phyloP scores from a whole-genome alignment of 2,888 invertebrate genomes.

The Noctua janthe region DNA sequence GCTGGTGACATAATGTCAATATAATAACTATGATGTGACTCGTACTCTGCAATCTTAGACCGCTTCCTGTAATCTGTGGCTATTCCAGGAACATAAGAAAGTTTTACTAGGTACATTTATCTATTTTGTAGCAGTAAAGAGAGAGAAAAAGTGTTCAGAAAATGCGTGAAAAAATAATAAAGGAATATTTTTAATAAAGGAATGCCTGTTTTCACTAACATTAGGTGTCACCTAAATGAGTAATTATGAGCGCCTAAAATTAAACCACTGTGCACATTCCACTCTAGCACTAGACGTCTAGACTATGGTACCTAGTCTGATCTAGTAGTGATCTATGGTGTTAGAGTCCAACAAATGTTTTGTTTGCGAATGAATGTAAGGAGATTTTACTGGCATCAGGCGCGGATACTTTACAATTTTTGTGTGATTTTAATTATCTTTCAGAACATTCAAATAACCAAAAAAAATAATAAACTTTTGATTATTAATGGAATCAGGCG shows the following conservation, averaged over 20 bases:
- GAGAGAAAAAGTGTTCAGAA: not conserved
- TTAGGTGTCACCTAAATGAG: not conserved
- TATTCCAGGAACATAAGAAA: conserved; percentile 32
- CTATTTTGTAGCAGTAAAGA: not conserved
- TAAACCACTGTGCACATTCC: no score
- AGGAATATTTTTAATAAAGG: not conserved
- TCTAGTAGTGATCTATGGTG: no score
- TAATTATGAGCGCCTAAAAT: not conserved
- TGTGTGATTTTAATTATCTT: no score
- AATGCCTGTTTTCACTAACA: not conserved
- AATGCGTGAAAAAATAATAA: no score
- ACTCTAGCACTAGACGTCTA: no score
- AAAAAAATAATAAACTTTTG: no score
- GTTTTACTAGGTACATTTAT: conserved; percentile 6
- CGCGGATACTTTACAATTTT: no score
- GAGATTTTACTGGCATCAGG: not conserved
- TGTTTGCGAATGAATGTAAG: not conserved
- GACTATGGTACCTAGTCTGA: not conserved
- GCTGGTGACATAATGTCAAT: conserved; percentile 24
- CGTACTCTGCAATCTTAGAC: conserved; percentile 8
- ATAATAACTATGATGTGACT: conserved; percentile 15
- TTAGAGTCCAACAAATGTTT: not conserved
- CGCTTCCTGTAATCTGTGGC: conserved; percentile 27
- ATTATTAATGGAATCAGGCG: no score
- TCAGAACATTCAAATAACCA: no score